Evolutionary conservation across 2,797 vertebrate species (phyloP), one percentile per base, ranked within the genome.

Genomic region (Antennarius maculatus): DNA sequence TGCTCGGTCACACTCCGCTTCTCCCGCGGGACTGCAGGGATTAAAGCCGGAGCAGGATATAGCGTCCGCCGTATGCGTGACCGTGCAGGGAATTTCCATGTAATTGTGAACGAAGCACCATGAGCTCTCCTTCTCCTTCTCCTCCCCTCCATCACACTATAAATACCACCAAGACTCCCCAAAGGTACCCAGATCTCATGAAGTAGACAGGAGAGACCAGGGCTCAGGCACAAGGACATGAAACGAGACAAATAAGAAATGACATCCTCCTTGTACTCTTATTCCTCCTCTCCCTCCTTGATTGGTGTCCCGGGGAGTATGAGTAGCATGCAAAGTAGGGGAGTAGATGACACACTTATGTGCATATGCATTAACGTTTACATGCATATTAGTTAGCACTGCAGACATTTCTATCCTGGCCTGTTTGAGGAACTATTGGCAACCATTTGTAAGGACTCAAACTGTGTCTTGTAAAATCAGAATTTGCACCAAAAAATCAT

Each of bases 1-100:
- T 89, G 86, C 81, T 92, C 74, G 66, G 92, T 93, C 91, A 91
- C 91, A 84, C 90, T 85, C 78, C 56, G 41, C 80, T 81, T 88
- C 76, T 91, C 89, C 87, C 69, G 53, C 39, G 27, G 89, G 87
- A 89, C 83, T 62, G 80, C 73, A 46, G 66, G 90, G 91, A 92
- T 91, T 91, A 91, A 90, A 89, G 74, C 82, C 60, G 17, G 86
- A 79, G 53, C 79, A 75, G 87, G 83, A 84, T 85, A 83, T 74
- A 78, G 81, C 78, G 74, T 90, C 81, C 78, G 53, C 76, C 67
- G 74, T 89, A 90, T 80, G 90, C 87, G 80, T 92, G 91, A 92
- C 92, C 76, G 66, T 83, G 83, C 87, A 41, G 76, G 82, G 82
- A 91, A 93, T 92, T 89, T 93, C 91, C 88, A 81, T 92, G 89